phyloP scores from a whole-genome alignment of 2,113 vertebrate species.

The Miniopterus natalensis region DNA sequence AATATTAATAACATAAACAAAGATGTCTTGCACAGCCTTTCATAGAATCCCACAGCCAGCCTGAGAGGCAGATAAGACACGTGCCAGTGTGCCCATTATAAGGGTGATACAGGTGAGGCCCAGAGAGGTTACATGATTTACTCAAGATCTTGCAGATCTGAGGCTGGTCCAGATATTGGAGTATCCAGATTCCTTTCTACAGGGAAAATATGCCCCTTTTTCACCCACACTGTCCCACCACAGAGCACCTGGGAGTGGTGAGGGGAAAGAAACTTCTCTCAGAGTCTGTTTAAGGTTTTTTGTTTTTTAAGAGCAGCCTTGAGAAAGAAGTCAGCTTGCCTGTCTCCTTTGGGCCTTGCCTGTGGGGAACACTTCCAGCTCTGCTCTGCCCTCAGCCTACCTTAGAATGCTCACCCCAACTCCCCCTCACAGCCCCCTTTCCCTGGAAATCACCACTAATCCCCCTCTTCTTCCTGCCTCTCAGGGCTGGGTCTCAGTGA shows the following conservation, averaged over 20 bases:
- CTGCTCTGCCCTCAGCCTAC: background rate
- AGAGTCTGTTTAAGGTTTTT: background rate
- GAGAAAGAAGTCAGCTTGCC: background rate
- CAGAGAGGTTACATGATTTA: accelerated
- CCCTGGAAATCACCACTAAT: too few relatives aligned
- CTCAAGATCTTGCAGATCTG: background rate
- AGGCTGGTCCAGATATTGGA: too few relatives aligned
- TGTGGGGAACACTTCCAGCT: background rate
- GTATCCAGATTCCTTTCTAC: background rate
- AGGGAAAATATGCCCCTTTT: background rate
- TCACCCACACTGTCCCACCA: background rate
- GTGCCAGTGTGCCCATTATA: accelerated
- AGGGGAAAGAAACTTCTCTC: background rate
- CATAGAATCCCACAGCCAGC: background rate
- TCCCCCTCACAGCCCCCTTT: accelerated
- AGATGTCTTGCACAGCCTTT: background rate
- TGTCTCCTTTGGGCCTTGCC: accelerated
- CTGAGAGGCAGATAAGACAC: background rate
- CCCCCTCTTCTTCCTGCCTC: background rate
- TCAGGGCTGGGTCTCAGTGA: background rate
- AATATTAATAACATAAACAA: background rate
- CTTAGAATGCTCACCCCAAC: too few relatives aligned
- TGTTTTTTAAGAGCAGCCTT: background rate
- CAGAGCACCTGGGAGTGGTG: background rate
- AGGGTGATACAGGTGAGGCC: background rate